phyloP scores from a whole-genome alignment of 2,888 invertebrate genomes.

The Hipparchia sbordonii region DNA sequence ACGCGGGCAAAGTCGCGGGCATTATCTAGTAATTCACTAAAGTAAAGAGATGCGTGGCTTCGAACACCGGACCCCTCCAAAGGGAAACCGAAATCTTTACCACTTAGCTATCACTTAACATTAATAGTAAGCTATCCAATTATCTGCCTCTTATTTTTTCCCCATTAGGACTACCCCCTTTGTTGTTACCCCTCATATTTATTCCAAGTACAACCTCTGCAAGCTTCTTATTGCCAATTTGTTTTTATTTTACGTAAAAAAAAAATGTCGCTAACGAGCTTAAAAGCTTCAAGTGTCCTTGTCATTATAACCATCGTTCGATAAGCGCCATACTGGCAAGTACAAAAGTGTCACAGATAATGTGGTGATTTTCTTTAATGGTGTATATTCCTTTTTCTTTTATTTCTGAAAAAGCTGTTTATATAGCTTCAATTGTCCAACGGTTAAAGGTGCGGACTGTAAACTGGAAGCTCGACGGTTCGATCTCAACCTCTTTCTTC shows the following conservation, averaged over 20 bases:
- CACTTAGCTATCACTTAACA: too few species aligned
- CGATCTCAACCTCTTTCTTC: too few species aligned
- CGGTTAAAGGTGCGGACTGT: too few species aligned
- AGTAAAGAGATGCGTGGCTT: too few species aligned
- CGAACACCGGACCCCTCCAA: too few species aligned
- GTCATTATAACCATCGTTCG: conserved; percentile 38
- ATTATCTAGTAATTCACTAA: too few species aligned
- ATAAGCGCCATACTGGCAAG: conserved; percentile 34
- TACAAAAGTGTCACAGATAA: conserved; percentile 15
- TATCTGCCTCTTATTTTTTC: conserved; percentile 9
- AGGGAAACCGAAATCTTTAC: too few species aligned
- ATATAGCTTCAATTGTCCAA: too few species aligned
- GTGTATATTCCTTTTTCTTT: too few species aligned
- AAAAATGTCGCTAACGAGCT: conserved; percentile 43
- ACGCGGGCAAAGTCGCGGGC: too few species aligned
- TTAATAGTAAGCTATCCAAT: conserved; percentile 2
- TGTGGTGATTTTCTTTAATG: background rate
- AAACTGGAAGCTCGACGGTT: too few species aligned
- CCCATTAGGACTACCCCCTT: background rate
- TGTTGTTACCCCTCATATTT: background rate
- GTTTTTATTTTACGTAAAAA: conserved; percentile 22
- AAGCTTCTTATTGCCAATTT: conserved; percentile 22
- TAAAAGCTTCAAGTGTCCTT: conserved; percentile 41
- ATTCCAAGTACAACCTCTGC: background rate
- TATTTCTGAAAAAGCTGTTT: too few species aligned